phyloP scores from a whole-genome alignment of 2,888 invertebrate species.

The Tetragonisca angustula region DNA sequence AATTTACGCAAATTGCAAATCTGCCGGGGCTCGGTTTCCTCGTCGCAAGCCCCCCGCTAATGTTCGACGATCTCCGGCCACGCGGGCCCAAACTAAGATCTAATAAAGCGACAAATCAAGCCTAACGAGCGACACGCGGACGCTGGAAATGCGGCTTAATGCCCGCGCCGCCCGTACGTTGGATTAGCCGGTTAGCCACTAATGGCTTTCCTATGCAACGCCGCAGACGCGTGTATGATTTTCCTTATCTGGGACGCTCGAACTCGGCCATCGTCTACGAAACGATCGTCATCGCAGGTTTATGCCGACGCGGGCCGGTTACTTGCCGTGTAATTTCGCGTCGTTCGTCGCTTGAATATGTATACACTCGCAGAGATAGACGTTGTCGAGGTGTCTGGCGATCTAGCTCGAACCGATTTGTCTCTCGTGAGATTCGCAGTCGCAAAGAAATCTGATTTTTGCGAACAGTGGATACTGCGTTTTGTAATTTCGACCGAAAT shows the following conservation, averaged over 20 bases:
- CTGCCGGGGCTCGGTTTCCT: conserved; percentile 33
- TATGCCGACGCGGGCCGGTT: no score
- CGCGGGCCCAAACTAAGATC: conserved; percentile 80
- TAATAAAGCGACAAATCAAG: conserved; percentile 84
- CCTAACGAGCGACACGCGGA: conserved; percentile 74
- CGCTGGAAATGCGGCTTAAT: conserved; percentile 70
- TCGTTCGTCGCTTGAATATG: no score
- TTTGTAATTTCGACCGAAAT: no score
- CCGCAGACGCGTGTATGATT: conserved; percentile 55
- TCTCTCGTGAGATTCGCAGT: no score
- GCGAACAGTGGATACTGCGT: no score
- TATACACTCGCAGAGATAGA: no score
- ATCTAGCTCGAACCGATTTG: no score
- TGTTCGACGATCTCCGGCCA: conserved; percentile 64
- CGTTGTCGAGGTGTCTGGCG: no score
- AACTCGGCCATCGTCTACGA: conserved; percentile 2
- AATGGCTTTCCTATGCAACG: conserved; percentile 70
- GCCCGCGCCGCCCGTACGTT: conserved; percentile 66
- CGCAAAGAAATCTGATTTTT: no score
- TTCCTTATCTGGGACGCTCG: conserved; percentile 52
- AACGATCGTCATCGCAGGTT: neutral
- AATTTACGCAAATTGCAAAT: conserved; percentile 81
- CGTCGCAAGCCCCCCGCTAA: conserved; percentile 61
- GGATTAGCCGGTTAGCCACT: conserved; percentile 63
- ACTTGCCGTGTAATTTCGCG: no score